These are phyloP conservation scores for Chalcis sispes DNA, from an alignment of 2,888 invertebrate genomes.

Conservation along the genomic window DNA sequence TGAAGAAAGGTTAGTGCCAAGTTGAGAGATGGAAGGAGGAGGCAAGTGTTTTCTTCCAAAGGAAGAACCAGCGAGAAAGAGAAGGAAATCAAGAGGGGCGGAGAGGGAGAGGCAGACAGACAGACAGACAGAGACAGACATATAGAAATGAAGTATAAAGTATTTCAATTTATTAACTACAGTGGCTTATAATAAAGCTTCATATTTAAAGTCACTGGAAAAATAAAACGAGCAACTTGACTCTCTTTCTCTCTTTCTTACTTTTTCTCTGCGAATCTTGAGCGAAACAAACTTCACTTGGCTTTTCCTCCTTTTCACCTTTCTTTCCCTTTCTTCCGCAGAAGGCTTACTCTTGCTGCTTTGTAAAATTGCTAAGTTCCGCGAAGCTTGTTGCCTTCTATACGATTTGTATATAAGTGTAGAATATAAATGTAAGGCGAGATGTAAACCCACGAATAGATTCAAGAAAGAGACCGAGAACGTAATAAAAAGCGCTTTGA, in stretches of 20 bases:
- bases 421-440: not conserved
- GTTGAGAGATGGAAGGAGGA: not conserved
- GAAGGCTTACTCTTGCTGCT: constrained; percentile 52
- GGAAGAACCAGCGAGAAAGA: not conserved
- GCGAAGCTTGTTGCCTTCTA: constrained; percentile 3
- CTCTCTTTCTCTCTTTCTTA: not conserved
- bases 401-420: not conserved
- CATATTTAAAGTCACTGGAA: constrained; percentile 51
- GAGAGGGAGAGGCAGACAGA: not conserved
- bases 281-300: not conserved
- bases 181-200: constrained; percentile 58
- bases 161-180: constrained; percentile 62
- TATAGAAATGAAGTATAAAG: not conserved
- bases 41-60: not conserved
- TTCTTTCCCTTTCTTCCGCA: not conserved
- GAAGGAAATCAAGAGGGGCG: not conserved
- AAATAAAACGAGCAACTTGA: not conserved
- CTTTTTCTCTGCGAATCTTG: not conserved
- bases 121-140: not conserved
- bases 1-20: not conserved
- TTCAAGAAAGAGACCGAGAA: not conserved
- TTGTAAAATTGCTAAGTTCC: constrained; percentile 55
- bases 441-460: not conserved
- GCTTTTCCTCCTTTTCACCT: not conserved
- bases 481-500: not conserved